Evolutionary conservation across 2,888 invertebrate species (phyloP), one percentile per base, ranked within the genome.

Genomic region (Drosophila rellima): DNA sequence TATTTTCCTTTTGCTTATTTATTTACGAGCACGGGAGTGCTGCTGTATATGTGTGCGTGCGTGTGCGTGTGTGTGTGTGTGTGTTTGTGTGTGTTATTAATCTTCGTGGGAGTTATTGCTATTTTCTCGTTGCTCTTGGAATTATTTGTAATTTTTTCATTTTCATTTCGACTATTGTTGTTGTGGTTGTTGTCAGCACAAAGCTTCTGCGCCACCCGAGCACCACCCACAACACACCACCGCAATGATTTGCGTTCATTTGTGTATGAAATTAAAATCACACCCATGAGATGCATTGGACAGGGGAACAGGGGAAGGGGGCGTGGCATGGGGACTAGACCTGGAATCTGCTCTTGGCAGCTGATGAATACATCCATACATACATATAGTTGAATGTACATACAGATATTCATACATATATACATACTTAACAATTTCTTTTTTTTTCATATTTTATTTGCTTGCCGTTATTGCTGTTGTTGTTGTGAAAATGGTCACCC

Each of bases 201-300:
- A 37, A 17, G 11, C 20, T n/a, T 51, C 18, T 37, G 33, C 31
- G 18, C 31, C 37, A 50, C 20, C 37, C 40, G 8, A 31, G n/a
- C 39, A 8, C 13, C 48, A 37, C 23, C 15, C 35, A 56, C 60
- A 33, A 15, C 62, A 44, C 45, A 59, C 10, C 56, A 39, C 65
- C 62, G 44, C 82, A 65, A 80, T 80, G 82, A 82, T 82, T 82
- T 80, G 82, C 86, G 91, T 89, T 90, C 91, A 90, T 91, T 91
- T 92, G 90, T 89, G 91, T 92, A 92, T 92, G 92, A 92, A 92
- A 92, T 92, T 92, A 92, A 92, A 92, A 92, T 92, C 92, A 92
- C 92, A 92, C 92, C 90, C 92, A 74, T 81, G 92, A 91, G 92
- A 89, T 83, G 80, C 85, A 76, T 75, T 72, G 55, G 39, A 29